phyloP scores from a whole-genome alignment of 2,888 invertebrate species.

The Drosophila rubida region DNA sequence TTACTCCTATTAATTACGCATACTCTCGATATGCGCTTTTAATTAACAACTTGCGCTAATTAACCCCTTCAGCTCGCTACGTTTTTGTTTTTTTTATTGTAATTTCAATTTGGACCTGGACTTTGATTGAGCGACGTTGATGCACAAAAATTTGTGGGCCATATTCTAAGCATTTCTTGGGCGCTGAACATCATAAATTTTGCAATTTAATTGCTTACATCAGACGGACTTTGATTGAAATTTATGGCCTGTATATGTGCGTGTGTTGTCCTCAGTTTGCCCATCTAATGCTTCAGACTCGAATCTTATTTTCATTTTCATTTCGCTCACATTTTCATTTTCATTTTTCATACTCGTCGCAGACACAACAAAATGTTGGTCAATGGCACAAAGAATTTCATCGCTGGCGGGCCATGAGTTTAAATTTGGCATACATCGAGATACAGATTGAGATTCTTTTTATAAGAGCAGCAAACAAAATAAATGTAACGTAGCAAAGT shows the following conservation, averaged over 20 bases:
- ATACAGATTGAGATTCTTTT: constrained; percentile 5
- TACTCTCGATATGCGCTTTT: not conserved
- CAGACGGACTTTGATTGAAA: constrained; percentile 67
- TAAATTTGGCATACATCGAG: constrained; percentile 42
- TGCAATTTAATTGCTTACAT: constrained; percentile 75
- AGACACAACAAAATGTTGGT: constrained; percentile 59
- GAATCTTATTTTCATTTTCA: constrained; percentile 26
- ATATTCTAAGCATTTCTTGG: constrained; percentile 26
- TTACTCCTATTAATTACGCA: constrained; percentile 2
- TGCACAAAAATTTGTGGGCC: constrained; percentile 3
- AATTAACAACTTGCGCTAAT: not conserved
- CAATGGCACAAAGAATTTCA: constrained; percentile 61
- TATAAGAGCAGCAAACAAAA: not conserved
- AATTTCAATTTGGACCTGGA: not conserved
- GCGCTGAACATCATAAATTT: constrained; percentile 47
- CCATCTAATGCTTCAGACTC: constrained; percentile 7
- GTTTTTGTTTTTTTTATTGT: not conserved
- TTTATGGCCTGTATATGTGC: constrained; percentile 56
- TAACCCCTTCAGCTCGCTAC: not conserved
- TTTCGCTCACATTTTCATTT: constrained; percentile 38
- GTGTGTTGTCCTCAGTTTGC: constrained; percentile 61
- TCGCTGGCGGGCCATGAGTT: constrained; percentile 41
- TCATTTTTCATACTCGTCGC: constrained; percentile 34
- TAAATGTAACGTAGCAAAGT: not conserved
- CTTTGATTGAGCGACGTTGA: not conserved